Percentiles rank a stretch among this genome's conserved stretches.
Evolutionary conservation across 1,140 invertebrate species (phyloP).

Genomic region (Drosophila mojavensis): DNA sequence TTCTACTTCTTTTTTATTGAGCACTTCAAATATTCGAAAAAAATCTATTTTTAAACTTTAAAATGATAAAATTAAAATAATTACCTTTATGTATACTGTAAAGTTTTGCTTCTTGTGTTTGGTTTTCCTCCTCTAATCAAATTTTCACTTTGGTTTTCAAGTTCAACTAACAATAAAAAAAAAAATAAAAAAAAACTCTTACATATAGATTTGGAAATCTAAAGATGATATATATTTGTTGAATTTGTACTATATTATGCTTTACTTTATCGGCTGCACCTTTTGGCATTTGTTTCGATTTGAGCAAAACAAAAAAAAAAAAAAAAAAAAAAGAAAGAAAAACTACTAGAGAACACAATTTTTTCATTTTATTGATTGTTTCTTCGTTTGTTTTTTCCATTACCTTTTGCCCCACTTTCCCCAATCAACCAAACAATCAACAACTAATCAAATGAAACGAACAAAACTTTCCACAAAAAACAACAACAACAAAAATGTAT

Average conservation of each 20-base stretch:
- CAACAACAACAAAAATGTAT: conserved; percentile 11
- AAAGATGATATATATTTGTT: conserved; percentile 3
- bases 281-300: conserved; percentile 39
- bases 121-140: background rate
- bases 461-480: background rate
- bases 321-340: too few relatives aligned
- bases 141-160: conserved; percentile 1
- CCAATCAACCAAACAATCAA: conserved; percentile 11
- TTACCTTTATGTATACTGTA: background rate
- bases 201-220: conserved; percentile 4
- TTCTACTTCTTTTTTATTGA: too few relatives aligned
- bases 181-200: background rate
- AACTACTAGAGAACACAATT: conserved; percentile 12
- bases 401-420: conserved; percentile 27
- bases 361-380: conserved; percentile 50
- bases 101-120: background rate
- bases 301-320: conserved; percentile 14
- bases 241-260: conserved; percentile 18
- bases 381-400: conserved; percentile 37
- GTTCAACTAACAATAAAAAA: background rate
- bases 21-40: too few relatives aligned
- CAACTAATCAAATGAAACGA: conserved; percentile 30
- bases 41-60: too few relatives aligned
- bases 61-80: too few relatives aligned
- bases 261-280: conserved; percentile 43